Base-by-base conservation (phyloP, 2,797 vertebrate genomes). In the Champsocephalus gunnari region DNA sequence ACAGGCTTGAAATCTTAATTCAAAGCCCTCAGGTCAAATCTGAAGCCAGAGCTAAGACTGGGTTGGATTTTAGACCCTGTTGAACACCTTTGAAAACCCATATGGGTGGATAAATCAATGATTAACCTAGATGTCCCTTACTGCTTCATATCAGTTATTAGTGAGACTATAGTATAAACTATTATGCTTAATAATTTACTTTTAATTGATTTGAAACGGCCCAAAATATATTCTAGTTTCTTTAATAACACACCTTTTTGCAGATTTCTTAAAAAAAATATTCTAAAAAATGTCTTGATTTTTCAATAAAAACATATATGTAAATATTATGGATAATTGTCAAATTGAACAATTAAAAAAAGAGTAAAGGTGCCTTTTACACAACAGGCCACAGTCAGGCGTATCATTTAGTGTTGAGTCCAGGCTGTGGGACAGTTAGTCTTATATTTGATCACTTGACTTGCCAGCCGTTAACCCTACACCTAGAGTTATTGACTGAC, bases 131-230 rank as follows among this genome's bases (percentile, higher is more conserved):
- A 38, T n/a, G 58, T 38, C 14, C 21, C 13, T 60, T 32, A 83
- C 32, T 81, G 55, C 86, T 90, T 84, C 49, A 81, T 73, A 62
- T 71, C 32, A 44, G 32, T 70, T 68, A 80, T 87, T 81, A 86
- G 85, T 85, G 34, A 38, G 53, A 86, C 87, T 87, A 24, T 24
- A 80, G 4, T 28, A 66, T 69, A 76, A 76, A 17, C 55, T 9
- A 59, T 87, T 77, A 63, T 8, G 71, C 59, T 84, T 89, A 92
- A 89, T 88, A 53, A 83, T 82, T 87, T 9, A 90, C 84, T 62
- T 51, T 51, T 41, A 69, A 81, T 57, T 3, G 10, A 82, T 66
- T 38, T 9, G 59, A 67, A 79, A 55, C 4, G 16, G 17, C 32
- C 54, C 41, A 67, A 24, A 17, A 12, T 74, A 73, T 73, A 7